Base-by-base conservation (phyloP, 2,888 invertebrate species). In the Sesamia inferens region DNA sequence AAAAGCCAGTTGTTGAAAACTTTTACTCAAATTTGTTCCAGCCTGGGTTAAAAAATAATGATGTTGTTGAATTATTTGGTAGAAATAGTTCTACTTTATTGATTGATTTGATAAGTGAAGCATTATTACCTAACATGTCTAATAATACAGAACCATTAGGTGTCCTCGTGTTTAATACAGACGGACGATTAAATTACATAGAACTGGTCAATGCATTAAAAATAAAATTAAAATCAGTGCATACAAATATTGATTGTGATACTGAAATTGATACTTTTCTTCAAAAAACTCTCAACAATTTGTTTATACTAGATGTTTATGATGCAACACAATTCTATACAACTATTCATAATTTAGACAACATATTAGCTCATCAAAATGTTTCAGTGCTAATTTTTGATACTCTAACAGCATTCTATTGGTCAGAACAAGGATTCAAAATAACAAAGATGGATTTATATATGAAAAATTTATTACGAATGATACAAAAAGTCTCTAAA, bases 371-470 rank as follows among this genome's bases (percentile, higher is more conserved):
- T 81, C 82, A 96, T 85, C 83, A 90, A 48, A 93, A 94, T 83
- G 92, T 96, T 82, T 92, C 94, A 74, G 78, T 96, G 16, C 69
- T 96, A 58, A 85, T 96, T 71, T 89, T 96, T 85, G 93, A 96
- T 82, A 95, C 94, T 59, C 79, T 96, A 55, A 93, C 95, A 81
- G 95, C 96, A 82, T 96, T 95, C 89, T 97, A 96, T 88, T 97
- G 96, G 96, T 94, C 94, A 63, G 96, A 96, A 88, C 95, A 94
- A 90, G 90, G 87, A 80, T 92, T 88, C 76, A 96, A 94, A 92
- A 92, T 95, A 85, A 91, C 87, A 63, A 96, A 93, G 88, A 96
- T 97, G 93, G 96, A 97, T 91, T 83, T 87, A 1, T 97, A 97
- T 86, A 68, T 96, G 11, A 96, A 94, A 88, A 94, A 93, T 83